Percentiles rank a stretch among this genome's conserved stretches.
Evolutionary conservation across 2,888 invertebrate genomes (phyloP).

Genomic region (Dryadula phaetusa): DNA sequence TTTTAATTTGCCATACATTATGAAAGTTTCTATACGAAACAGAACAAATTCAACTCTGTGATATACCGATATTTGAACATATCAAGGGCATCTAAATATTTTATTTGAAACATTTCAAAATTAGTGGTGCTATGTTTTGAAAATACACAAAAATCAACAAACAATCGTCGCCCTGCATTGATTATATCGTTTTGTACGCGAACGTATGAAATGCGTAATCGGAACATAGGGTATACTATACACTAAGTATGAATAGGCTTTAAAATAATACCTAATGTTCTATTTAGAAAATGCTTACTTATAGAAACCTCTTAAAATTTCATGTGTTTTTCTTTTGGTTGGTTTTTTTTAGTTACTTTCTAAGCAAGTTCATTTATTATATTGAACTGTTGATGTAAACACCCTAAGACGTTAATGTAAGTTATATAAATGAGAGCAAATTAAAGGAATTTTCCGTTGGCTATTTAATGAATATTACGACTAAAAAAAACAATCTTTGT

Average conservation of each 20-base stretch:
- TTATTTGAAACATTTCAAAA: slow-evolving; percentile 22
- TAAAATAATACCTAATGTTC: slow-evolving; percentile 60
- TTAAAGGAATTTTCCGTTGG: no score
- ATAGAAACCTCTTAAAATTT: no score
- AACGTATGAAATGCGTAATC: slow-evolving; percentile 73
- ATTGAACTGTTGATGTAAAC: no score
- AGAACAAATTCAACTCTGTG: slow-evolving; percentile 37
- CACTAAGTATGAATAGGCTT: slow-evolving; percentile 65
- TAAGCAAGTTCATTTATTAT: no score
- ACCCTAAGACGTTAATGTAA: no score
- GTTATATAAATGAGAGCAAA: no score
- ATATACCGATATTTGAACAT: slow-evolving; percentile 36
- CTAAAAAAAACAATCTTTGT: no score
- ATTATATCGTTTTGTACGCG: slow-evolving; percentile 70
- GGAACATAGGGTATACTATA: slow-evolving; percentile 77
- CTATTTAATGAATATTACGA: no score
- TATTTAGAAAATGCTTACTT: slow-evolving; percentile 46
- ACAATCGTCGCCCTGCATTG: slow-evolving; percentile 64
- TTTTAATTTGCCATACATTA: slow-evolving; percentile 12
- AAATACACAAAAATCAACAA: slow-evolving; percentile 13
- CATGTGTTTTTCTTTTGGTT: no score
- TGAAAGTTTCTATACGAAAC: slow-evolving; percentile 20
- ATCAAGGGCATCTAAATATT: slow-evolving; percentile 39
- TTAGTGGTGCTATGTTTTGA: slow-evolving; percentile 47
- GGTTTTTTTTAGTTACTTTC: no score